phyloP scores from a whole-genome alignment of 2,797 vertebrate genomes.

The Cacajao melanocephalus region DNA sequence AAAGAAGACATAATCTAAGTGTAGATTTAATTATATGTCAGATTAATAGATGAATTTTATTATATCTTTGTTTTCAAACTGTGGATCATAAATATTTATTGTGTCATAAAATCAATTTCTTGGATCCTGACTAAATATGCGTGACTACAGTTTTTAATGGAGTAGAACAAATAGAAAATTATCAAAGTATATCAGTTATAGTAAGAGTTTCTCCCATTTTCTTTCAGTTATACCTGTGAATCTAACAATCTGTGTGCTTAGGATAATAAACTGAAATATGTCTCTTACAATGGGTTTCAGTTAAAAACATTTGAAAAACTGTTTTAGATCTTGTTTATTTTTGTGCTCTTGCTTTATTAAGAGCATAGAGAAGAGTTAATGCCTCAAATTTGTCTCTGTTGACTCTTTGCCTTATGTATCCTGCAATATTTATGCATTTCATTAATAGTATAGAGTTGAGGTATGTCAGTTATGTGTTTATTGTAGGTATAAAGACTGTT shows the following conservation, averaged over 20 bases:
- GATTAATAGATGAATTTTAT: neutral
- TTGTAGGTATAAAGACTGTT: neutral
- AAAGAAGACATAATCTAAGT: neutral
- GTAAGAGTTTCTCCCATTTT: neutral
- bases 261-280: neutral
- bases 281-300: neutral
- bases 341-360: neutral
- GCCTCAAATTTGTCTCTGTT: neutral
- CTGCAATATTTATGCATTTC: neutral
- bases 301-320: neutral
- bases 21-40: conserved; percentile 6
- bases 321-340: neutral
- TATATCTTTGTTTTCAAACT: neutral
- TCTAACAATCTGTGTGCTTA: neutral
- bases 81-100: neutral
- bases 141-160: neutral
- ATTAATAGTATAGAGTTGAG: neutral
- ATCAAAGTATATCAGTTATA: neutral
- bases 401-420: neutral
- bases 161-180: conserved; percentile 37
- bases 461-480: neutral
- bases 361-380: neutral
- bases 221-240: neutral
- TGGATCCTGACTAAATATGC: neutral
- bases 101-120: neutral